Evolutionary conservation across 2,888 invertebrate species (phyloP), one percentile per base, ranked within the genome.

Genomic region (Caenorhabditis sp.): DNA sequence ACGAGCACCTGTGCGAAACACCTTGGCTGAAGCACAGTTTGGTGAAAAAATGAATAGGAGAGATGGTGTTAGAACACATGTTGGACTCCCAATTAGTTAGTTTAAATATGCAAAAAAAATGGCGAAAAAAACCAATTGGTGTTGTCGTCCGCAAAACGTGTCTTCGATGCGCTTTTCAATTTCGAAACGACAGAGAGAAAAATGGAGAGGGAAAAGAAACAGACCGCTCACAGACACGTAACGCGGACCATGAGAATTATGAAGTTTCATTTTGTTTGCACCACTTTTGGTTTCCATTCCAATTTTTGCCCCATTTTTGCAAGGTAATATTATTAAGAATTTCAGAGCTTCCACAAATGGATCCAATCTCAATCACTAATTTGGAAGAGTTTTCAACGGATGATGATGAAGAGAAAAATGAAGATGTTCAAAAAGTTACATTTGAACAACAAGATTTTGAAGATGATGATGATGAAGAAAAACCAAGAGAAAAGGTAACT

Each of bases 1-100:
- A 23, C 59, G 81, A 49, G 73, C 81, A 27, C 81, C 81, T 14
- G 76, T 77, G 0, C 53, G 77, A 23, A 73, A 77, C 58, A 71
- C 66, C 62, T 64, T 75, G n/a, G 69, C 75, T 10, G 71, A 63
- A 23, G 70, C 71, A 19, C 76, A 71, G 58, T 70, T 76, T n/a
- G 50, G 66, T 19, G 69, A 70, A 12, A 75, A 75, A 59, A 58
- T 67, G n/a, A 50, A 51, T n/a, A 49, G 57, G 49, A 78, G 69
- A 26, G 78, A 78, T 24, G 78, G 67, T 21, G 73, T 73, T 53
- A 72, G 70, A 54, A 76, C 73, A 14, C 72, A 76, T 27, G 57
- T 69, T 59, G 75, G 67, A 69, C 58, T 71, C 14, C 74, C 77
- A 31, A 72, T 77, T 58, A 60, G 74, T 74, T 53, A 62, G 54